Evolutionary conservation across 2,113 vertebrate species (phyloP).

Genomic region (Pangasianodon gigas): DNA sequence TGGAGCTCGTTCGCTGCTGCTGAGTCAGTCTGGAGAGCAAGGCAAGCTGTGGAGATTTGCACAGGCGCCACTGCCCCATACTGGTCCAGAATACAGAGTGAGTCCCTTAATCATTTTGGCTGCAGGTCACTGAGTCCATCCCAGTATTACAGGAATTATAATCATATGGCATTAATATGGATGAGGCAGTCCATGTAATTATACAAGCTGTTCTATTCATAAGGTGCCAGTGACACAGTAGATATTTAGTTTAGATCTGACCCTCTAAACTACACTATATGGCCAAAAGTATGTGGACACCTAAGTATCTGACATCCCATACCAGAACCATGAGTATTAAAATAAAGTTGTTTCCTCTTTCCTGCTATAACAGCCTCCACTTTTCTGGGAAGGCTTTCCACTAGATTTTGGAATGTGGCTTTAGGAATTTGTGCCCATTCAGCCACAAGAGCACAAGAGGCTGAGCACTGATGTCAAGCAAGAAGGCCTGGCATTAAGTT

Average conservation of each 20-base stretch:
- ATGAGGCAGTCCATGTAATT: background rate
- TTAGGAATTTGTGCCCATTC: background rate
- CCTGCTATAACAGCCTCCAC: background rate
- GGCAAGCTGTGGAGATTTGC: conserved; percentile 68
- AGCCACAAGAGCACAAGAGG: background rate
- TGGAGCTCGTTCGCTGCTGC: conserved; percentile 55
- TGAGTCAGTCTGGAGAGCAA: conserved; percentile 68
- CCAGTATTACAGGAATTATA: background rate
- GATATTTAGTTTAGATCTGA: background rate
- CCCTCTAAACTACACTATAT: background rate
- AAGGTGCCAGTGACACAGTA: background rate
- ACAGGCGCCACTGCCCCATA: conserved; percentile 61
- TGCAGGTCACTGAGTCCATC: background rate
- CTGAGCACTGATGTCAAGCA: background rate
- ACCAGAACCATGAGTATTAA: background rate
- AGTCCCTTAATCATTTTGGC: conserved; percentile 44
- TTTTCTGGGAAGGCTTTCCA: background rate
- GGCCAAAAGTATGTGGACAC: background rate
- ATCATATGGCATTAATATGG: background rate
- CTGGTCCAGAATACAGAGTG: conserved; percentile 64
- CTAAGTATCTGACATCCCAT: background rate
- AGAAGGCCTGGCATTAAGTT: background rate
- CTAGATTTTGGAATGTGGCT: background rate
- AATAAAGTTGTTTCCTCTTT: background rate
- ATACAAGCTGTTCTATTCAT: background rate